Evolutionary conservation across 2,888 invertebrate species (phyloP).

Genomic region (Steinernema carpocapsae): DNA sequence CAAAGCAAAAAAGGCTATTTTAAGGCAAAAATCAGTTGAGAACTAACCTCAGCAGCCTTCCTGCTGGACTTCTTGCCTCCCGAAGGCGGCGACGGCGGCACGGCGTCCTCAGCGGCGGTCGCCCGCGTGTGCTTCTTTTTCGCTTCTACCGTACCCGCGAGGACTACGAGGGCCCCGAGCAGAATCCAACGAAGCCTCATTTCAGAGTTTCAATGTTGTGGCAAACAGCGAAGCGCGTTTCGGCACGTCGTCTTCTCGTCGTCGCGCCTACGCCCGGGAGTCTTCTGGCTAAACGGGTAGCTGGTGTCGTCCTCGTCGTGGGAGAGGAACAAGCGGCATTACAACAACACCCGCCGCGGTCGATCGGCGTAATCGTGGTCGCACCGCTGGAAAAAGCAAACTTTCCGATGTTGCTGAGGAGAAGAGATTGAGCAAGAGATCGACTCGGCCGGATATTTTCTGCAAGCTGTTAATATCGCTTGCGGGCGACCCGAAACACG

Average conservation of each 20-base stretch:
- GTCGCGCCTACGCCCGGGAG: neutral
- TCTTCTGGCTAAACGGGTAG: no score
- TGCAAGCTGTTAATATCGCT: no score
- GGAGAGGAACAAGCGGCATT: constrained; percentile 20
- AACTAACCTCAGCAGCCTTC: neutral
- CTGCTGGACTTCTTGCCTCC: neutral
- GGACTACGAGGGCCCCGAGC: neutral
- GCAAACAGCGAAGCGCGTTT: neutral
- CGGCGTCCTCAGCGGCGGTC: constrained; percentile 40
- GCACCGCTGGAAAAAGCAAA: no score
- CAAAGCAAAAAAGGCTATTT: no score
- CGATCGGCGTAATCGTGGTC: neutral
- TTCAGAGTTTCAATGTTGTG: neutral
- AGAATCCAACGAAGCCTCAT: constrained; percentile 14
- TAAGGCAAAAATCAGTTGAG: no score
- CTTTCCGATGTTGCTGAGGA: no score
- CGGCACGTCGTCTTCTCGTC: neutral
- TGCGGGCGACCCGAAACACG: no score
- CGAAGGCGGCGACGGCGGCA: constrained; percentile 32
- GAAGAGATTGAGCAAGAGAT: no score
- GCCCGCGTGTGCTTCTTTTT: constrained; percentile 41
- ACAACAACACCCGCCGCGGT: constrained; percentile 21
- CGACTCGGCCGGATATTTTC: no score
- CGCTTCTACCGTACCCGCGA: constrained; percentile 10
- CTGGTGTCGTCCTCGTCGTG: neutral